Evolutionary conservation across 2,888 invertebrate genomes (phyloP).

Genomic region (Sinotaia quadrata): DNA sequence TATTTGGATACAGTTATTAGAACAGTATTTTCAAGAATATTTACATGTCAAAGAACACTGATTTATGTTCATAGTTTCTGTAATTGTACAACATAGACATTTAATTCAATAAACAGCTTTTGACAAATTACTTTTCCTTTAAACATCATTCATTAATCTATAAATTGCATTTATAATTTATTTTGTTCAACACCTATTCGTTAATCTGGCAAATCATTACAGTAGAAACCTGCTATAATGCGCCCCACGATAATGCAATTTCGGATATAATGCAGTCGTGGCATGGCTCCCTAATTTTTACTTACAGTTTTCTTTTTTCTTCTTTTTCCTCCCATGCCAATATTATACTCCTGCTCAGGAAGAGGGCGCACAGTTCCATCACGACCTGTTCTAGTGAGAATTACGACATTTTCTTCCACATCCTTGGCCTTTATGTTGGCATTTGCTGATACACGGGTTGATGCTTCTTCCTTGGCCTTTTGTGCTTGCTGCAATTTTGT

Average conservation of each 20-base stretch:
- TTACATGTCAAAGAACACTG: too few species aligned
- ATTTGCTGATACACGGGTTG: conserved; percentile 9
- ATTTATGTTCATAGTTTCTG: too few species aligned
- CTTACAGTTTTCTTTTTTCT: conserved; percentile 59
- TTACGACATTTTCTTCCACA: conserved; percentile 66
- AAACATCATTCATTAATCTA: too few species aligned
- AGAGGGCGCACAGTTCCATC: conserved; percentile 80
- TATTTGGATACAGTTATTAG: too few species aligned
- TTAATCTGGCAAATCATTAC: background rate
- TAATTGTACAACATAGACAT: too few species aligned
- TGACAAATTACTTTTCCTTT: too few species aligned
- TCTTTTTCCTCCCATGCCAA: conserved; percentile 41
- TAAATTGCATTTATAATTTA: too few species aligned
- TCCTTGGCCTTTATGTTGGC: conserved; percentile 25
- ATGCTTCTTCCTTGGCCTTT: conserved; percentile 63
- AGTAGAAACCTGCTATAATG: background rate
- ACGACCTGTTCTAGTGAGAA: conserved; percentile 62
- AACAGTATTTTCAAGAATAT: too few species aligned
- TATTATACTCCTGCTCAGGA: conserved; percentile 57
- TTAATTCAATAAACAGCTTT: too few species aligned
- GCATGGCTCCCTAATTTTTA: too few species aligned
- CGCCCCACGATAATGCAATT: too few species aligned
- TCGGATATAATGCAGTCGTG: too few species aligned
- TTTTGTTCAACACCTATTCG: background rate
- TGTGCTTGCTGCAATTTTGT: conserved; percentile 82